Evolutionary conservation across 2,888 invertebrate genomes (phyloP).

Genomic region (Graphium colonna): DNA sequence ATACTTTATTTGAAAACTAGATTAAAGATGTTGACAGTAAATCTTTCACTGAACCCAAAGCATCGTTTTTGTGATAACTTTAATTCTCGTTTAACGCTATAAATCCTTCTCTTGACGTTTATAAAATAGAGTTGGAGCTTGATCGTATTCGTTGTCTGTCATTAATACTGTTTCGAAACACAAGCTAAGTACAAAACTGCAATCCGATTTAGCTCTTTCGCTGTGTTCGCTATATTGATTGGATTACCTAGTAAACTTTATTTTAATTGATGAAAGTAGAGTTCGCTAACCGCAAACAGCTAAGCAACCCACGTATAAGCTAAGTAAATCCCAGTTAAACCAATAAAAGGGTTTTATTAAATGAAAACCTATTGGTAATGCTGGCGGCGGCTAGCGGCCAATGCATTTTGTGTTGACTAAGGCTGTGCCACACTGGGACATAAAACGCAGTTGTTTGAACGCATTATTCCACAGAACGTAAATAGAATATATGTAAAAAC

Average conservation of each 20-base stretch:
- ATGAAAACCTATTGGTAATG: conserved; percentile 74
- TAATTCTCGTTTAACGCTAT: no score
- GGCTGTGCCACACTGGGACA: conserved; percentile 37
- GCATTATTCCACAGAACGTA: no score
- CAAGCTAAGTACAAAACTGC: background rate
- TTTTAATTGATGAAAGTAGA: conserved; percentile 20
- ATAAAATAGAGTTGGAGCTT: background rate
- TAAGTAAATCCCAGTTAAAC: conserved; percentile 71
- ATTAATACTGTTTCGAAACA: background rate
- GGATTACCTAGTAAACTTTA: conserved; percentile 21
- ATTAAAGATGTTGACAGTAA: no score
- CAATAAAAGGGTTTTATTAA: conserved; percentile 75
- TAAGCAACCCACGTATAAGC: conserved; percentile 34
- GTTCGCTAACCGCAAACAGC: conserved; percentile 34
- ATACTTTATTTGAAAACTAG: no score
- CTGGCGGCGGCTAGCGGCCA: conserved; percentile 47
- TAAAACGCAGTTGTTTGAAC: no score
- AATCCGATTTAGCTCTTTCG: conserved; percentile 1
- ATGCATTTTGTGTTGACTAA: conserved; percentile 53
- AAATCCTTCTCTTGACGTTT: no score
- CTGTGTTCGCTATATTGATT: conserved; percentile 13
- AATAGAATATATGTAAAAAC: no score
- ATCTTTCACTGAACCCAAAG: no score
- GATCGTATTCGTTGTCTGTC: background rate
- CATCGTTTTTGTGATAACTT: no score